Evolutionary conservation across 2,888 invertebrate genomes (phyloP), one percentile per base, ranked within the genome.

Genomic region (Isoperla grammatica): DNA sequence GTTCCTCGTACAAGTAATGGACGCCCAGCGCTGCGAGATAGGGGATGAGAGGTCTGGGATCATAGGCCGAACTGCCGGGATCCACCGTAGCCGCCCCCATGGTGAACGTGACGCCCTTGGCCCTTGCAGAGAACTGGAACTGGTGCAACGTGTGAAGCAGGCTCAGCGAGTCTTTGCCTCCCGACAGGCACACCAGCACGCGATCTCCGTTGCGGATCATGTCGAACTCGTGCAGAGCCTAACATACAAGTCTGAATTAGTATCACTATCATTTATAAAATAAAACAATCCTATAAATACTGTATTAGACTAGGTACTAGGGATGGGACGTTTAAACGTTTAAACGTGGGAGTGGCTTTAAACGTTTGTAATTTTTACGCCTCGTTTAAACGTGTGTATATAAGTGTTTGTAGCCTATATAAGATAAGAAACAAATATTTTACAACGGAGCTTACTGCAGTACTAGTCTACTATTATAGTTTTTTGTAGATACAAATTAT

Each of bases 171-270:
- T 90, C 87, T 66, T 87, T 87, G 2, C 90, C 89, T 0, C 89
- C 91, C 0, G 92, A 91, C 46, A 95, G 76, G 71, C 94, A 93
- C 12, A 94, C 85, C 70, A 95, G 78, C 13, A 94, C 84, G 63
- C 85, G 81, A 72, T 95, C 94, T 1, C 88, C 89, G 65, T 90
- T 83, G 56, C 83, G 79, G 59, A 95, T 82, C 93, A 94, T 94
- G 63, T 84, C 81, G 74, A 84, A 91, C 70, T 91, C 90, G 63
- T 86, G 84, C 53, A 93, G 78, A 0, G 91, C 92, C 85, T 87
- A 72, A 35, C 69, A 65, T n/a, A n/a, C n/a, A n/a, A n/a, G n/a
- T 13, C n/a, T n/a, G n/a, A n/a, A n/a, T n/a, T n/a, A n/a, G n/a
- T n/a, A n/a, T n/a, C n/a, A n/a, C n/a, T n/a, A n/a, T n/a, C n/a